phyloP scores from a whole-genome alignment of 1,140 invertebrate genomes.

The Oreohelix idahoensis region DNA sequence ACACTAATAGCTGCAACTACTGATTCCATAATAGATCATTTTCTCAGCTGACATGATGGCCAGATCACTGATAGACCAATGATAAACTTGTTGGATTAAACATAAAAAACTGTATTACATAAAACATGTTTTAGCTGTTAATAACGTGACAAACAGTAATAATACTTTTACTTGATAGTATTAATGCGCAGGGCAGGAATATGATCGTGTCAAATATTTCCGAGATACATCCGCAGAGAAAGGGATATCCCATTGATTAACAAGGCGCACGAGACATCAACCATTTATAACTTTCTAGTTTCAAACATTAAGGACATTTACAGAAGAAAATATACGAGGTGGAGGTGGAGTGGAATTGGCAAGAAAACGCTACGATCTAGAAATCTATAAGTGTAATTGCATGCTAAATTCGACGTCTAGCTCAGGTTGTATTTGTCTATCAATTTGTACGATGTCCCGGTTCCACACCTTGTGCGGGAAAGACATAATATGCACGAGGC shows the following conservation, averaged over 20 bases:
- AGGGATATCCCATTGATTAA: background rate
- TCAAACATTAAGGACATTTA: background rate
- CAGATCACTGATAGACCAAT: too few relatives aligned
- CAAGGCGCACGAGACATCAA: background rate
- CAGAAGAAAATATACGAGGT: background rate
- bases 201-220: background rate
- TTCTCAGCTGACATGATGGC: too few relatives aligned
- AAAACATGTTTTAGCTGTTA: too few relatives aligned
- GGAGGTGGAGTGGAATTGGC: background rate
- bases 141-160: too few relatives aligned
- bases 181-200: too few relatives aligned
- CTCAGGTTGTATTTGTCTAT: background rate
- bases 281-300: background rate
- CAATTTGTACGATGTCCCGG: background rate
- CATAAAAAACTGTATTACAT: too few relatives aligned
- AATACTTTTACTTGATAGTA: too few relatives aligned
- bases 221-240: background rate
- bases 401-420: background rate
- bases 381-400: slow-evolving; percentile 12
- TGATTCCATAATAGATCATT: too few relatives aligned
- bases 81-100: too few relatives aligned
- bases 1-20: too few relatives aligned
- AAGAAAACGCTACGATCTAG: background rate
- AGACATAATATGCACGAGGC: background rate
- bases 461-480: background rate